Evolutionary conservation across 2,113 vertebrate genomes (phyloP), one percentile per base, ranked within the genome.

Genomic region (Syngnathoides biaculeatus): DNA sequence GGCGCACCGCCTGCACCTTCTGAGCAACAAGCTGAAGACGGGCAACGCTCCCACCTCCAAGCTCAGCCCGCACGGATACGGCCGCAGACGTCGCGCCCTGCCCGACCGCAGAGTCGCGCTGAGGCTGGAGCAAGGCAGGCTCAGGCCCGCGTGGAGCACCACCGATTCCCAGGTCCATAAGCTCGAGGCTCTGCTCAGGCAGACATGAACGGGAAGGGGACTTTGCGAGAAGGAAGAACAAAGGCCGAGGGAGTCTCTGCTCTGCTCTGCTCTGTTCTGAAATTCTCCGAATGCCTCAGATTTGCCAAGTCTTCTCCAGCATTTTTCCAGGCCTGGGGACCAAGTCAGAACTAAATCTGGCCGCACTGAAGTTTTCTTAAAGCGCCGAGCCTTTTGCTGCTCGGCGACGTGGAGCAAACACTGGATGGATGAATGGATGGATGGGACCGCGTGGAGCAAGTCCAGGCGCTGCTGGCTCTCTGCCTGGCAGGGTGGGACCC

Each of bases 11-110:
- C 89, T 99, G 88, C 92, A 93, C 84, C 89, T 93, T 75, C 83
- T 94, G 56, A 94, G 90, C 5, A 93, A 91, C 87, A 94, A 93
- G 78, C 69, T 89, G 0, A 97, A 93, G 82, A 92, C 88, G 57
- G 83, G 72, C 61, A 84, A 57, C 6, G 95, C 95, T 5, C 97
- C 95, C 0, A 5, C 74, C 6, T 88, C 47, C 68, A 98, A 97
- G 86, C 93, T 98, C 82, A 94, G 94, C 68, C 91, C 95, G 0
- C 87, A 91, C 22, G 95, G 96, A 79, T 98, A 98, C 24, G 96
- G 97, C 67, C 93, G 95, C 40, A 85, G 94, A 71, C 93, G 96
- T 69, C 92, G 96, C 22, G 89, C 92, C 0, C 56, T 94, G 27
- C 81, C 89, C 8, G 57, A 6, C 35, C 73, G 56, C 60, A 69